phyloP scores from a whole-genome alignment of 2,797 vertebrate genomes.

The Diplodus sargus region DNA sequence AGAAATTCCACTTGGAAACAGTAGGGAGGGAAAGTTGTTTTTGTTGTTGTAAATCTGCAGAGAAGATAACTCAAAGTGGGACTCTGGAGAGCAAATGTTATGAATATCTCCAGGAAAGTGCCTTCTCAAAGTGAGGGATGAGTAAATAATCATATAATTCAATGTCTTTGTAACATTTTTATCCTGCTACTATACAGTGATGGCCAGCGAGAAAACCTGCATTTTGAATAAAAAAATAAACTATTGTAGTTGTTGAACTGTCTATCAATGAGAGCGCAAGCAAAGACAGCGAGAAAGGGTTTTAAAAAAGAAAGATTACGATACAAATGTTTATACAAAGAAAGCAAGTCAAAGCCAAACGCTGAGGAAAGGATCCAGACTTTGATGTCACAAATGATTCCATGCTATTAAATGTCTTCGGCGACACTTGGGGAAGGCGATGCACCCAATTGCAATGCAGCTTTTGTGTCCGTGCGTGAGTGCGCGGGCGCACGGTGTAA shows the following conservation, averaged over 20 bases:
- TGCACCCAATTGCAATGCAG: slow-evolving; percentile 17
- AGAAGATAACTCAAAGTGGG: background rate
- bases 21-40: no score
- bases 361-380: slow-evolving; percentile 9
- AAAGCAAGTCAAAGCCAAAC: slow-evolving; percentile 10
- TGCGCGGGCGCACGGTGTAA: slow-evolving; percentile 22
- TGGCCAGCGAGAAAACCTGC: background rate
- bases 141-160: background rate
- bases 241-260: background rate
- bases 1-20: no score
- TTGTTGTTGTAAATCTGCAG: no score
- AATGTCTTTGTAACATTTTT: background rate
- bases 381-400: slow-evolving; percentile 4
- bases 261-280: background rate
- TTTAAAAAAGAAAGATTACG: background rate
- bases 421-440: slow-evolving; percentile 29
- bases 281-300: background rate
- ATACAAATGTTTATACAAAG: background rate
- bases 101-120: background rate
- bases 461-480: slow-evolving; percentile 23
- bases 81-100: slow-evolving; percentile 1
- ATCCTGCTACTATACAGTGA: background rate
- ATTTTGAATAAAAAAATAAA: background rate
- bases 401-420: slow-evolving; percentile 41
- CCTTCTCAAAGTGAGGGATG: background rate